Evolutionary conservation across 1,140 invertebrate genomes (phyloP).

Genomic region (Piezodorus guildinii): DNA sequence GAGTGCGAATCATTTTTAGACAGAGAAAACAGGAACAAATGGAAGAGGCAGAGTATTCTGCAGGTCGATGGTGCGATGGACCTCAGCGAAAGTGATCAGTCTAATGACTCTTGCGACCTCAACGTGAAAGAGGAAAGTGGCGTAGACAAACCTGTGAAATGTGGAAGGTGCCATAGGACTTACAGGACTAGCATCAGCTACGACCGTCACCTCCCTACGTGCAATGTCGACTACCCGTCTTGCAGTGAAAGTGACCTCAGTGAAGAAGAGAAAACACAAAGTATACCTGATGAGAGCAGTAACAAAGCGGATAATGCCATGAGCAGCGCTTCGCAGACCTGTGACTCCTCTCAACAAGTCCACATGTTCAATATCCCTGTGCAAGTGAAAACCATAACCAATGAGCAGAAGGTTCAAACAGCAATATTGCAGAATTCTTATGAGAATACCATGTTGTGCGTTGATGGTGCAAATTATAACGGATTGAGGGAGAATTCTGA

Average conservation of each 20-base stretch:
- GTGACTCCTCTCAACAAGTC: background rate
- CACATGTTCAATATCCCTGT: slow-evolving; percentile 2
- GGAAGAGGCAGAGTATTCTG: slow-evolving; percentile 34
- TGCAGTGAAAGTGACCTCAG: slow-evolving; percentile 58
- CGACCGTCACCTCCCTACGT: slow-evolving; percentile 65
- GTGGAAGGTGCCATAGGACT: slow-evolving; percentile 73
- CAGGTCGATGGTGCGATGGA: slow-evolving; percentile 53
- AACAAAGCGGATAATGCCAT: background rate
- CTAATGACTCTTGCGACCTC: slow-evolving; percentile 18
- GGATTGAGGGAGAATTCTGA: background rate
- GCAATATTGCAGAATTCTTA: background rate
- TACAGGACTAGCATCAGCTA: slow-evolving; percentile 81
- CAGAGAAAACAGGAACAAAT: slow-evolving; percentile 10
- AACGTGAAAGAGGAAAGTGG: background rate
- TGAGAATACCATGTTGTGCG: slow-evolving; percentile 1
- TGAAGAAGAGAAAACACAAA: slow-evolving; percentile 26
- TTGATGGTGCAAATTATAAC: background rate
- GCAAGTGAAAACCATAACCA: background rate
- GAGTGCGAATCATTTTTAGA: slow-evolving; percentile 7
- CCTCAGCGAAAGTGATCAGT: slow-evolving; percentile 31
- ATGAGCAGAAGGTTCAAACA: slow-evolving; percentile 1
- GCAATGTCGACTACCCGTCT: slow-evolving; percentile 50
- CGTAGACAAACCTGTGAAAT: slow-evolving; percentile 64
- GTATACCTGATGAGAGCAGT: background rate
- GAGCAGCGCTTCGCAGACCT: background rate